Conservation (phyloP, 2,113 vertebrate species). For the Etheostoma spectabile region DNA sequence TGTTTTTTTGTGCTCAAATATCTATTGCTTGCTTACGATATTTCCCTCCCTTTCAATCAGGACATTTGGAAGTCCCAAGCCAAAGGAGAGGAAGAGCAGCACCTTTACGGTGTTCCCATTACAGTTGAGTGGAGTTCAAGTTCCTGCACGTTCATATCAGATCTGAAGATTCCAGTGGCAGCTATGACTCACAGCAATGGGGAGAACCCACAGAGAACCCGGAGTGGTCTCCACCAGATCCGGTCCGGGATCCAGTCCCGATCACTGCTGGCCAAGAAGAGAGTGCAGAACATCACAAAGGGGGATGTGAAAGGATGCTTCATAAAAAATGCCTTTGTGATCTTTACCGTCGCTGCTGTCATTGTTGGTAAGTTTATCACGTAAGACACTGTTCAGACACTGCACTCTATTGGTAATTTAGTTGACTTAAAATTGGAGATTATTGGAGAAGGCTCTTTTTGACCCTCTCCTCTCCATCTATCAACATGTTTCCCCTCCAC, state of each 20-base stretch:
- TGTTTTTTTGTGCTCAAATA: not conserved
- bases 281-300: constrained; percentile 89
- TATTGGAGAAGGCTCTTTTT: not conserved
- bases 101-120: not conserved
- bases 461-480: not conserved
- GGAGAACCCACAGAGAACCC: constrained; percentile 84
- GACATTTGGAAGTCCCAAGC: not conserved
- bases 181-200: constrained; percentile 91
- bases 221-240: constrained; percentile 88
- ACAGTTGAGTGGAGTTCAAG: not conserved
- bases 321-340: constrained; percentile 92
- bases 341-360: constrained; percentile 93
- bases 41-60: constrained; percentile 14
- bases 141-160: not conserved
- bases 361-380: constrained; percentile 90
- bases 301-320: constrained; percentile 90
- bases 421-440: not conserved
- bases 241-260: constrained; percentile 88
- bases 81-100: constrained; percentile 13
- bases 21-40: not conserved
- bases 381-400: not conserved
- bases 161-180: constrained; percentile 14
- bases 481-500: not conserved
- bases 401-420: not conserved
- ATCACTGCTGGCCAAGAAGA: constrained; percentile 89